Conservation (phyloP, 1,140 invertebrate genomes). For the Trypoxylus dichotomus region DNA sequence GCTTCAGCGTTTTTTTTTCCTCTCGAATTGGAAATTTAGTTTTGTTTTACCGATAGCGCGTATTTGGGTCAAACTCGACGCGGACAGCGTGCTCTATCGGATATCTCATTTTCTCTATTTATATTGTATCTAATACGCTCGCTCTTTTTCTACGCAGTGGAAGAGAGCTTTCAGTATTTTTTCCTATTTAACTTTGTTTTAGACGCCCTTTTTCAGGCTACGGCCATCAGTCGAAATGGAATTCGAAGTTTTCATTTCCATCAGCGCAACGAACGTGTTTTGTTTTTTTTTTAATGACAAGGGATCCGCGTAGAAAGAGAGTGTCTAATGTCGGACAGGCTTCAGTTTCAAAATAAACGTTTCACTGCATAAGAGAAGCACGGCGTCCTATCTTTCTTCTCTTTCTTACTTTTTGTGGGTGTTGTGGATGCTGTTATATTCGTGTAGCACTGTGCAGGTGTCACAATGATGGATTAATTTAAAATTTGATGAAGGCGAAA, state of each 20-base stretch:
- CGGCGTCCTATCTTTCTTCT: background rate
- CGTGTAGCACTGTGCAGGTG: background rate
- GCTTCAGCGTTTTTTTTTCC: background rate
- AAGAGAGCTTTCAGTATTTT: background rate
- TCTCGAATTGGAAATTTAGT: background rate
- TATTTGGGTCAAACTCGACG: constrained; percentile 7
- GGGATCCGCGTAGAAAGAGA: background rate
- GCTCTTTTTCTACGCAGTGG: background rate
- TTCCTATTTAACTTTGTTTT: background rate
- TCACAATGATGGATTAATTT: background rate
- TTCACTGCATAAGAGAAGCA: background rate
- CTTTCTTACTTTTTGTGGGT: background rate
- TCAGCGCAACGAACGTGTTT: background rate
- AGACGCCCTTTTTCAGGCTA: background rate
- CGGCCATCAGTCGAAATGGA: background rate
- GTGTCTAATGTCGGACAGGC: background rate
- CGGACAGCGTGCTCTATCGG: background rate
- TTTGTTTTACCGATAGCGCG: background rate
- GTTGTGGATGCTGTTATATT: background rate
- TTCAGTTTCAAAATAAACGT: background rate
- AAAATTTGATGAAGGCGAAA: background rate
- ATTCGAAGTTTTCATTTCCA: constrained; percentile 15
- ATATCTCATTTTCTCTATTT: constrained; percentile 14
- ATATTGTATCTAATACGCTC: constrained; percentile 6
- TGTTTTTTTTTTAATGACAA: background rate